Percentiles rank a stretch among this genome's conserved stretches.
phyloP scores from a whole-genome alignment of 2,888 invertebrate species.

The Euspilapteryx auroguttella region DNA sequence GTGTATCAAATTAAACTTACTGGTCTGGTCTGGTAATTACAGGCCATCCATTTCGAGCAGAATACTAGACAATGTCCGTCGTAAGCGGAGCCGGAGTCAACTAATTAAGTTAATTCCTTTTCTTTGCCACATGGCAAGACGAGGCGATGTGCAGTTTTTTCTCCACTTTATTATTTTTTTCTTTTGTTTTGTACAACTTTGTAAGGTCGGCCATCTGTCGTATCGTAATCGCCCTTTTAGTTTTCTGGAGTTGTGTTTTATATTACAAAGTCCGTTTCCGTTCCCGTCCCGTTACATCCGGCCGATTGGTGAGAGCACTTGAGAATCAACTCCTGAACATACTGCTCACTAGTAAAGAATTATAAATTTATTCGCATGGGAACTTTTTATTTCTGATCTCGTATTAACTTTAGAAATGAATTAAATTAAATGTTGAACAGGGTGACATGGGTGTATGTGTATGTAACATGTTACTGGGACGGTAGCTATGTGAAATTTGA shows the following conservation, averaged over 20 bases:
- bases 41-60: conserved; percentile 15
- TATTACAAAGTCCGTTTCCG: conserved; percentile 27
- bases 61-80: conserved; percentile 16
- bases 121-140: conserved; percentile 13
- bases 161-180: conserved; percentile 14
- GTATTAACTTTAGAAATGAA: too few relatives aligned
- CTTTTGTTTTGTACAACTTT: conserved; percentile 24
- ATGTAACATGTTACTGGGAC: too few relatives aligned
- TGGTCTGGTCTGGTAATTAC: conserved; percentile 18
- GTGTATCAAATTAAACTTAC: conserved; percentile 8
- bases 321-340: conserved; percentile 15
- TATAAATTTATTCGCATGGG: conserved; percentile 14
- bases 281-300: conserved; percentile 40
- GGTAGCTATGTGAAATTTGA: too few relatives aligned
- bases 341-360: conserved; percentile 15
- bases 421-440: too few relatives aligned
- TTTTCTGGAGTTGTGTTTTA: conserved; percentile 3
- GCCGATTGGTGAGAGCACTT: conserved; percentile 28
- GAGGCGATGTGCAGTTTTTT: conserved; percentile 11
- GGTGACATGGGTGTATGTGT: too few relatives aligned
- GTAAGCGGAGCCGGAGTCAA: conserved; percentile 14
- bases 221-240: conserved; percentile 11
- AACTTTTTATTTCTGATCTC: too few relatives aligned
- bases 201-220: conserved; percentile 29
- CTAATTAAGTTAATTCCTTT: conserved; percentile 18